Evolutionary conservation across 35 echinoderm and acorn worm species (phyloP).

Genomic region (Ophioderma brevispina): DNA sequence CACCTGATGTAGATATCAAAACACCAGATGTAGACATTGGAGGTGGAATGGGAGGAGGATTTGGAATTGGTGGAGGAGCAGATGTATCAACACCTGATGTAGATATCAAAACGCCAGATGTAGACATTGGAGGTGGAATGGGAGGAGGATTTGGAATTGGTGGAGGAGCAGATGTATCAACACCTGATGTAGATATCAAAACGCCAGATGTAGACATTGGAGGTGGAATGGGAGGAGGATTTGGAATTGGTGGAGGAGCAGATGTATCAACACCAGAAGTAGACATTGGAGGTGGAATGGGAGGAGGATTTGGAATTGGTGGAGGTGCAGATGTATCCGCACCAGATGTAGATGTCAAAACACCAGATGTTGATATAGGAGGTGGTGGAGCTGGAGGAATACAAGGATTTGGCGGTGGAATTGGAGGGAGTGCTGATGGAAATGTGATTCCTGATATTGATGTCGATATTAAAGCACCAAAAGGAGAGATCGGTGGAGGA

Average conservation of each 20-base stretch:
- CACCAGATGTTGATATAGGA: slow-evolving; percentile 37
- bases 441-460: not conserved
- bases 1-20: not conserved
- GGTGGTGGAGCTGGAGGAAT: slow-evolving; percentile 28
- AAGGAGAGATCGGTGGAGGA: slow-evolving; percentile 13
- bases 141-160: slow-evolving; percentile 29
- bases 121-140: slow-evolving; percentile 41
- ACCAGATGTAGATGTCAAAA: slow-evolving; percentile 22
- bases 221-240: slow-evolving; percentile 28
- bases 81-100: slow-evolving; percentile 27
- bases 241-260: slow-evolving; percentile 11
- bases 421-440: not conserved
- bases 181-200: slow-evolving; percentile 6
- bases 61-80: slow-evolving; percentile 21
- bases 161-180: slow-evolving; percentile 10
- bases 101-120: slow-evolving; percentile 29
- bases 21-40: not conserved
- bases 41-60: slow-evolving; percentile 19
- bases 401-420: slow-evolving; percentile 14
- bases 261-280: not conserved
- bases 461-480: not conserved
- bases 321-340: slow-evolving; percentile 18
- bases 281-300: not conserved
- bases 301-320: slow-evolving; percentile 43
- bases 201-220: slow-evolving; percentile 33